These are phyloP conservation scores for Acrossocheilus wenchowensis DNA, from an alignment of 2,797 vertebrate species.

Conservation along the genomic window DNA sequence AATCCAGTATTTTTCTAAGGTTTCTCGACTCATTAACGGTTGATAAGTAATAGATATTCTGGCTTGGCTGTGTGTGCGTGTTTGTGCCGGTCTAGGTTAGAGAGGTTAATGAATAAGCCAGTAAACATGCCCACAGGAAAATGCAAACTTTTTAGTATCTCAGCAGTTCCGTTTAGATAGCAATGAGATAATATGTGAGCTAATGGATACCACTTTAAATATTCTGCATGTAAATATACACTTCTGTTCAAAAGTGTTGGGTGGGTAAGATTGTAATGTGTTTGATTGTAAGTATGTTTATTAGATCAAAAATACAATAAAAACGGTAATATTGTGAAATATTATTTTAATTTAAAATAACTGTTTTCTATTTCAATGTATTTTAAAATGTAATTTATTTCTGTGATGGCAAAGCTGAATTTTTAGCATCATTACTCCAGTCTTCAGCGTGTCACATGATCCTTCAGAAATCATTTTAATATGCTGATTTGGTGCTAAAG, in stretches of 20 bases:
- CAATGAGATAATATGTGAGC: not conserved
- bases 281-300: not conserved
- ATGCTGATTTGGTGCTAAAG: no score
- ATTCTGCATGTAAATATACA: not conserved
- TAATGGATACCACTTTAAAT: not conserved
- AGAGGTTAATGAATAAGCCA: slow-evolving; percentile 12
- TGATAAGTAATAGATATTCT: not conserved
- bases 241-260: not conserved
- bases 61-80: not conserved
- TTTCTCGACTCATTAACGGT: not conserved
- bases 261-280: not conserved
- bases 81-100: not conserved
- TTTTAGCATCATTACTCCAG: no score
- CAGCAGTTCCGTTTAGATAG: not conserved
- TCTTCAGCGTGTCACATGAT: no score
- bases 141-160: not conserved
- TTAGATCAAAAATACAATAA: not conserved
- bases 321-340: not conserved
- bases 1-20: not conserved
- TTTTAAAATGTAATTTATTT: not conserved
- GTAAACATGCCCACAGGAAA: not conserved
- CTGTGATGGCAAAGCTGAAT: no score
- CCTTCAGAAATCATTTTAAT: no score
- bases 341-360: not conserved
- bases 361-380: not conserved